Percentiles rank a stretch among this genome's conserved stretches.
These are phyloP conservation scores for Melanostigma gelatinosum DNA, from an alignment of 2,113 vertebrate genomes.

Conservation along the genomic window DNA sequence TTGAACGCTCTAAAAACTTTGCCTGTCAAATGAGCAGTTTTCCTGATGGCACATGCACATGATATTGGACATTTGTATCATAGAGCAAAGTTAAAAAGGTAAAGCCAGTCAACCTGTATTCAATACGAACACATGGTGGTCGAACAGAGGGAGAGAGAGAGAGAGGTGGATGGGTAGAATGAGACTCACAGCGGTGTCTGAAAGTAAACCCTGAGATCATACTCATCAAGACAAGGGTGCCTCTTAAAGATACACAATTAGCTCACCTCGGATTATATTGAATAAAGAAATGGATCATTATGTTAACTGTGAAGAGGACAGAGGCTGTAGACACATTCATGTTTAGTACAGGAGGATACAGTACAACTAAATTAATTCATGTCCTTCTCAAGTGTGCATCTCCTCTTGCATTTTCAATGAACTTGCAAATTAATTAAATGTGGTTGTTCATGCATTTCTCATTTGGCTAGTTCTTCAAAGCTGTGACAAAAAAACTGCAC, in stretches of 20 bases:
- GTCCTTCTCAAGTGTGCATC: neutral
- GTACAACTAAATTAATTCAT: neutral
- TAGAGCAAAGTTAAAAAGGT: slow-evolving; percentile 32
- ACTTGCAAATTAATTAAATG: neutral
- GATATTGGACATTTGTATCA: slow-evolving; percentile 22
- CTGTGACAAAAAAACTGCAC: neutral
- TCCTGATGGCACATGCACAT: slow-evolving; percentile 43
- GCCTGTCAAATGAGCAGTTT: slow-evolving; percentile 14
- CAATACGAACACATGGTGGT: slow-evolving; percentile 81
- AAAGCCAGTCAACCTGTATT: slow-evolving; percentile 83
- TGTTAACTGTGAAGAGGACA: neutral
- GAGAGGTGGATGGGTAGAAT: slow-evolving; percentile 1
- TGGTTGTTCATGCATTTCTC: neutral
- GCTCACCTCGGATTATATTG: neutral
- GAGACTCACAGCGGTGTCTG: slow-evolving; percentile 43
- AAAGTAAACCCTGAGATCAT: slow-evolving; percentile 11
- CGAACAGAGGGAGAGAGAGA: slow-evolving; percentile 35
- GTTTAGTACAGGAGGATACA: neutral
- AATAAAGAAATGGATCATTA: neutral
- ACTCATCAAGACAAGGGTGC: neutral
- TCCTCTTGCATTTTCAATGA: neutral
- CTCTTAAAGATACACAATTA: neutral
- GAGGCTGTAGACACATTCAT: neutral
- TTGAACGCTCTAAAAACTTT: neutral
- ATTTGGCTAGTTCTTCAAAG: neutral